Base-by-base conservation (phyloP, 2,888 invertebrate genomes). In the Megalurothrips usitatus region DNA sequence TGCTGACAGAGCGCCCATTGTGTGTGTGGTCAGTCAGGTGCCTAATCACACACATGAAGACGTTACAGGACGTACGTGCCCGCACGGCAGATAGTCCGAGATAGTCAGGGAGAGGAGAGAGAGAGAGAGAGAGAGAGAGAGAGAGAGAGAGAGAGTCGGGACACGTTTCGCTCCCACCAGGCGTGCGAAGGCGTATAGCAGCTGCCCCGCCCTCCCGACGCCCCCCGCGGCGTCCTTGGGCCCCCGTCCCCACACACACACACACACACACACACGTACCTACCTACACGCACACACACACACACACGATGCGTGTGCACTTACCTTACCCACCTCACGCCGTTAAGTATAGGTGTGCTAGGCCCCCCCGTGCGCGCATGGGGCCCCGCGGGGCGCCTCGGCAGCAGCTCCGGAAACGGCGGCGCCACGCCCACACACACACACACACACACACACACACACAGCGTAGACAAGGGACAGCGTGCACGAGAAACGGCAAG, bases 321-420 rank as follows among this genome's bases (percentile, higher is more conserved):
- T 58, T 58, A 43, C 34, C 34, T 43, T 43, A 58, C 58, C 58
- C 58, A 58, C 58, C 58, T 58, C 68, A 68, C 68, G 68, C 68
- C 68, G 11, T 26, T 75, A 75, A 75, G 68, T 75, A 75, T 75
- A 75, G 68, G 68, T 75, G 23, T 75, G 68, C 68, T 43, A 58
- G 68, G 11, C 68, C 34, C 34, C 34, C 34, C 58, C 58, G 34
- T 43, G 34, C 6, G 34, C 34, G 34, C 34, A 6, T 6, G 34
- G 6, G 34, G 34, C 34, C 34, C 17, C 17, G 58, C 17, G 58
- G 14, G 58, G 58, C 58, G 58, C 58, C 14, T 6, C 19, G 19
- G 58, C 14, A 6, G 11, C 58, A 58, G 58, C 19, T 6, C 58
- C 68, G 68, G 68, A 75, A 26, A 26, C 68, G 26, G 26, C 58